phyloP scores from a whole-genome alignment of 1,140 invertebrate genomes.

The Harlomillsia oculata region DNA sequence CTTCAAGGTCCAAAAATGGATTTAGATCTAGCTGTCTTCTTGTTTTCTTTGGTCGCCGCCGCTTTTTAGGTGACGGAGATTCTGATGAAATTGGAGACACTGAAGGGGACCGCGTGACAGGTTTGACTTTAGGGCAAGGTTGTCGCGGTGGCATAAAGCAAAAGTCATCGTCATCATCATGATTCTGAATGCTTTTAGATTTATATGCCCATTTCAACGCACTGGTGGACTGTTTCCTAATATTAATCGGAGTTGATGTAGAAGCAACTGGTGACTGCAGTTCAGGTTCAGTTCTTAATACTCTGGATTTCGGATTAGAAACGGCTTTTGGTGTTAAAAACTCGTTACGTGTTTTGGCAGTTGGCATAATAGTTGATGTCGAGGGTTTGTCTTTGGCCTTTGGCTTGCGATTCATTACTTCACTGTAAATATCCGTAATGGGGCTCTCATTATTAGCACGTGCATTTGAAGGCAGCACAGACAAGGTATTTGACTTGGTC shows the following conservation, averaged over 20 bases:
- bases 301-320: not conserved
- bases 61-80: not conserved
- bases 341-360: no score
- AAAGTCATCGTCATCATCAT: conserved; percentile 2
- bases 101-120: not conserved
- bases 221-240: not conserved
- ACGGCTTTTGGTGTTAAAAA: no score
- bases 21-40: no score
- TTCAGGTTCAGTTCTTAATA: not conserved
- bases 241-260: no score
- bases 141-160: not conserved
- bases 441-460: no score
- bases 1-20: conserved; percentile 23
- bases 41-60: not conserved
- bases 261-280: no score
- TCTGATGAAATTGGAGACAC: not conserved
- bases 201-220: not conserved
- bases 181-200: not conserved
- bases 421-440: no score
- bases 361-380: no score
- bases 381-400: no score
- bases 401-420: no score
- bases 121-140: not conserved
- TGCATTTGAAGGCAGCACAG: no score
- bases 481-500: no score